phyloP scores from a whole-genome alignment of 2,888 invertebrate species.

The Rhagonycha lutea region DNA sequence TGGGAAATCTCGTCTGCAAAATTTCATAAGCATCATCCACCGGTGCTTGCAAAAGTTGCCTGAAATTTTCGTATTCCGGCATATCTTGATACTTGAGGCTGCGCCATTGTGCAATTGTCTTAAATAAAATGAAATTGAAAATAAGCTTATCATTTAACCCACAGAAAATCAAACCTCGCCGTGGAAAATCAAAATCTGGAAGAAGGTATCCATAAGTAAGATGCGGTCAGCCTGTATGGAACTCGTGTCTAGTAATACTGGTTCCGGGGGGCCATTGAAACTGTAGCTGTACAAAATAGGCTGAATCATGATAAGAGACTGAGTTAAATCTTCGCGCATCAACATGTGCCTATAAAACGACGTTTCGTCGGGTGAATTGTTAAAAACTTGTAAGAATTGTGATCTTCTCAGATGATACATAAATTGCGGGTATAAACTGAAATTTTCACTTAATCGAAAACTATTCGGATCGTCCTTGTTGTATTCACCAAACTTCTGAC shows the following conservation, averaged over 20 bases:
- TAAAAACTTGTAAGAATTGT: conserved; percentile 99
- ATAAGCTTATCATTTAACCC: background rate
- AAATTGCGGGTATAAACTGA: conserved; percentile 98
- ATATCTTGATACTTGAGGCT: conserved; percentile 94
- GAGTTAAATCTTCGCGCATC: conserved; percentile 95
- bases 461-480: conserved; percentile 96
- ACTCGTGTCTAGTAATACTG: conserved; percentile 95
- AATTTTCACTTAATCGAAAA: conserved; percentile 94
- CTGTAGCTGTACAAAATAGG: conserved; percentile 98
- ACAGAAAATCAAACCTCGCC: conserved; percentile 75
- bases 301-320: conserved; percentile 99
- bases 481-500: conserved; percentile 99
- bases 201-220: conserved; percentile 99
- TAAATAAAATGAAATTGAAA: conserved; percentile 33
- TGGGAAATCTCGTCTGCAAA: conserved; percentile 93
- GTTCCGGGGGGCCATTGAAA: conserved; percentile 96
- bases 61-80: conserved; percentile 97
- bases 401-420: conserved; percentile 99
- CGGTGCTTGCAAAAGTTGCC: conserved; percentile 93
- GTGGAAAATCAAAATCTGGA: conserved; percentile 99
- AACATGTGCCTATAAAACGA: conserved; percentile 98
- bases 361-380: conserved; percentile 99
- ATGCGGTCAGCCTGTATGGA: conserved; percentile 97
- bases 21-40: conserved; percentile 98
- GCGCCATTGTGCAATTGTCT: conserved; percentile 98